phyloP scores from a whole-genome alignment of 2,888 invertebrate species.

The Chesias legatella region DNA sequence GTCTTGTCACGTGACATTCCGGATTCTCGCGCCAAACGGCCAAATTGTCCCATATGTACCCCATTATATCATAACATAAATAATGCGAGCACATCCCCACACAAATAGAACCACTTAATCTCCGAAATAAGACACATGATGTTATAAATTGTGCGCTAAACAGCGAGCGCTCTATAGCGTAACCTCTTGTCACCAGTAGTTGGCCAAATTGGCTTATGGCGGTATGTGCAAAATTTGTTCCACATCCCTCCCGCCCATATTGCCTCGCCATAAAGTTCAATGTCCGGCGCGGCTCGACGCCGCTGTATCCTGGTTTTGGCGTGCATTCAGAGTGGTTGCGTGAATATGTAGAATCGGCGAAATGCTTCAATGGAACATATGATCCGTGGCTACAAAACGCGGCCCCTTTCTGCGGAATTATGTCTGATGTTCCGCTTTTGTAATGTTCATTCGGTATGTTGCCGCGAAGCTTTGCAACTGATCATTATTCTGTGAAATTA shows the following conservation, averaged over 20 bases:
- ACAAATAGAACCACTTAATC: conserved; percentile 41
- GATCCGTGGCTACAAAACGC: conserved; percentile 9
- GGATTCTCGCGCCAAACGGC: conserved; percentile 17
- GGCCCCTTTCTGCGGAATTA: conserved; percentile 5
- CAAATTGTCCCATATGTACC: conserved; percentile 19
- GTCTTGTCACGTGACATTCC: conserved; percentile 8
- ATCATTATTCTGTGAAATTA: neutral
- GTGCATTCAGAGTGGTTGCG: conserved; percentile 21
- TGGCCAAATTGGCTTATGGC: conserved; percentile 52
- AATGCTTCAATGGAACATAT: conserved; percentile 17
- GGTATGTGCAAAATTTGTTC: conserved; percentile 4
- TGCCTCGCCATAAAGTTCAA: conserved; percentile 5
- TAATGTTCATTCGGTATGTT: neutral
- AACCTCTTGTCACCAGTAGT: conserved; percentile 42
- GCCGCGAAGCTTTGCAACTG: too few relatives aligned
- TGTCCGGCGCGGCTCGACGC: conserved; percentile 9
- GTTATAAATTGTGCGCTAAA: conserved; percentile 40
- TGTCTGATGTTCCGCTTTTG: conserved; percentile 7
- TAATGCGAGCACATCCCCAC: conserved; percentile 37
- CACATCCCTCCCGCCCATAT: conserved; percentile 8
- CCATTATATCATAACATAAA: conserved; percentile 35
- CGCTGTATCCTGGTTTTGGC: conserved; percentile 11
- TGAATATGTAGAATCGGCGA: conserved; percentile 19
- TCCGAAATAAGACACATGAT: conserved; percentile 47
- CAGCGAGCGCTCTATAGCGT: conserved; percentile 42